Percentiles rank a stretch among this genome's conserved stretches.
These are phyloP conservation scores for Trypoxylus dichotomus DNA, from an alignment of 1,140 invertebrate genomes.

Conservation along the genomic window DNA sequence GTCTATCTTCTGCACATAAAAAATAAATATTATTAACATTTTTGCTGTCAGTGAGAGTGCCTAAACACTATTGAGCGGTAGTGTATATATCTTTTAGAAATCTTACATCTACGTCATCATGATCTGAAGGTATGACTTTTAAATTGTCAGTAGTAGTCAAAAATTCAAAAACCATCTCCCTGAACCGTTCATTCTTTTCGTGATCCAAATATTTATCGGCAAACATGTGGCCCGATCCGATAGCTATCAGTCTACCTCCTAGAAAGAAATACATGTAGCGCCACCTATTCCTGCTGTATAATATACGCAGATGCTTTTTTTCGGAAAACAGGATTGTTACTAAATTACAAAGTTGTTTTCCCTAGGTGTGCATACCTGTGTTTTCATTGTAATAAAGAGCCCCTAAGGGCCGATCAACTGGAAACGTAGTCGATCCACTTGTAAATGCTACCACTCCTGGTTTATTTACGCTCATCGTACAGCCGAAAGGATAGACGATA, in stretches of 20 bases:
- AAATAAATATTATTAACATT: no score
- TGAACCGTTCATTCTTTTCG: slow-evolving; percentile 89
- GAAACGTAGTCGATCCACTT: slow-evolving; percentile 90
- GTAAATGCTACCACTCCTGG: slow-evolving; percentile 87
- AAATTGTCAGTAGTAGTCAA: slow-evolving; percentile 69
- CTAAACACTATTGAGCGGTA: no score
- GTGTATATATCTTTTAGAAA: not conserved
- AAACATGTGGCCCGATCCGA: slow-evolving; percentile 79
- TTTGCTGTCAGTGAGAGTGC: no score
- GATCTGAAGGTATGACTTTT: slow-evolving; percentile 79
- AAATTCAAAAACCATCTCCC: slow-evolving; percentile 87
- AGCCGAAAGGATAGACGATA: slow-evolving; percentile 95
- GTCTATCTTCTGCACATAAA: no score
- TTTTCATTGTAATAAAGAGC: slow-evolving; percentile 75
- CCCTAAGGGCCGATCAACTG: slow-evolving; percentile 88
- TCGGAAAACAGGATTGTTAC: not conserved
- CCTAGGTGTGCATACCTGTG: slow-evolving; percentile 47
- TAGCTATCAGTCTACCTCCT: slow-evolving; percentile 73
- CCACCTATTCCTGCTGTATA: not conserved
- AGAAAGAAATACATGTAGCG: not conserved
- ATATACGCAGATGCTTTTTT: not conserved
- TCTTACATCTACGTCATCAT: slow-evolving; percentile 90
- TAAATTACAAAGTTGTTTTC: slow-evolving; percentile 15
- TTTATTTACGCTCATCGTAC: slow-evolving; percentile 90
- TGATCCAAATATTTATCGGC: slow-evolving; percentile 89